Evolutionary conservation across 2,113 vertebrate species (phyloP).

Genomic region (Mastomys natalensis): DNA sequence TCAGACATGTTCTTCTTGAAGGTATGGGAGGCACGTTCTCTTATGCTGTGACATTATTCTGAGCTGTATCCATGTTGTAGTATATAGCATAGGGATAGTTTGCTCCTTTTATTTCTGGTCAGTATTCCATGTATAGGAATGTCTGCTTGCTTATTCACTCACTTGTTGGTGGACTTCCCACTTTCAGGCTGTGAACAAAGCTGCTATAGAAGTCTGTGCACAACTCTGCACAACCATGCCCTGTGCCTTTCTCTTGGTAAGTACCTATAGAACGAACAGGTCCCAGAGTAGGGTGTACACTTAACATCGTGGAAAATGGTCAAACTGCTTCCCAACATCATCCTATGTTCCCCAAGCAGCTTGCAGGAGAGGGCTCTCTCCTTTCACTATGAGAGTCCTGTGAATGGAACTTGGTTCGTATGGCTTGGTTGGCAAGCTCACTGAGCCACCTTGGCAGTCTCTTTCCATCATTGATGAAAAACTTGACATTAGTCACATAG

Average conservation of each 20-base stretch:
- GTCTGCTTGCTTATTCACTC: neutral
- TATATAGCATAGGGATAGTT: neutral
- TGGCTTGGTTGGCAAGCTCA: neutral
- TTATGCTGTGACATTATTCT: neutral
- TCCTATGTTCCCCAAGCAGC: neutral
- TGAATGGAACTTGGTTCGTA: neutral
- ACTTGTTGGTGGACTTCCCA: neutral
- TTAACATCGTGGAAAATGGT: neutral
- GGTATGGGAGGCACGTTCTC: neutral
- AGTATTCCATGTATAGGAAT: neutral
- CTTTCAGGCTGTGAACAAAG: neutral
- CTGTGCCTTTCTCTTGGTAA: slow-evolving; percentile 1
- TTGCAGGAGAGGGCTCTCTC: neutral
- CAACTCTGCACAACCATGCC: neutral
- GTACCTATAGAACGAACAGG: neutral
- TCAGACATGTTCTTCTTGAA: neutral
- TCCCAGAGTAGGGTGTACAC: neutral
- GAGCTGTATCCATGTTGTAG: neutral
- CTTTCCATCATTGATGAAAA: neutral
- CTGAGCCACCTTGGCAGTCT: neutral
- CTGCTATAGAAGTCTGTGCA: neutral
- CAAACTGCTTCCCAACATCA: neutral
- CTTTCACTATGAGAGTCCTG: neutral
- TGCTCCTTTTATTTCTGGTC: neutral
- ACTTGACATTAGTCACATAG: neutral